phyloP scores from a whole-genome alignment of 2,888 invertebrate species.

The Scotopteryx bipunctaria region DNA sequence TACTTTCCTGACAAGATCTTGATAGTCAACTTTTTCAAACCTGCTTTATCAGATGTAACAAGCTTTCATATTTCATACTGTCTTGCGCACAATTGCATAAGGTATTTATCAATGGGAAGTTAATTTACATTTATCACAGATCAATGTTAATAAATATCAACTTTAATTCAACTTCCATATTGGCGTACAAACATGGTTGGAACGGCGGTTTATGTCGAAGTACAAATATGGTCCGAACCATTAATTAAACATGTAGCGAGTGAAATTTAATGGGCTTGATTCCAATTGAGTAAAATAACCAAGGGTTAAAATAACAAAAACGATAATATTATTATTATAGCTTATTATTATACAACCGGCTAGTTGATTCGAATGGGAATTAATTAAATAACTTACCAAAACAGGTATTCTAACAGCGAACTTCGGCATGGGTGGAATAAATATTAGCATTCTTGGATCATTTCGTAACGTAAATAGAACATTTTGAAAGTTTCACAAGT shows the following conservation, averaged over 20 bases:
- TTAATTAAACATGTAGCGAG: conserved; percentile 12
- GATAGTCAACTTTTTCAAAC: conserved; percentile 36
- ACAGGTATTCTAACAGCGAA: background rate
- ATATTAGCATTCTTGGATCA: background rate
- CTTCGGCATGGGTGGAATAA: background rate
- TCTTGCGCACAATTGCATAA: background rate
- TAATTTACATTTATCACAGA: conserved; percentile 10
- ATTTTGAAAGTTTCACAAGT: conserved; percentile 10
- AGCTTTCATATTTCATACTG: conserved; percentile 9
- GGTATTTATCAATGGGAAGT: conserved; percentile 9
- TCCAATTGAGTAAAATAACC: conserved; percentile 10
- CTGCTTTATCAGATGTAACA: conserved; percentile 15
- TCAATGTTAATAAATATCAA: conserved; percentile 12
- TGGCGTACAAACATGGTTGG: conserved; percentile 8
- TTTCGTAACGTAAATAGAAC: background rate
- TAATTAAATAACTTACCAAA: background rate
- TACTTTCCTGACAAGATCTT: conserved; percentile 54
- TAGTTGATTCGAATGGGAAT: background rate
- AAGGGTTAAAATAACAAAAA: background rate
- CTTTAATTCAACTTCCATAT: conserved; percentile 13
- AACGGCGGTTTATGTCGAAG: conserved; percentile 5
- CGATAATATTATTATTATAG: background rate
- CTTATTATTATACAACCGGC: background rate
- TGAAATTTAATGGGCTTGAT: conserved; percentile 8
- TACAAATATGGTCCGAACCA: conserved; percentile 13